Evolutionary conservation across 2,888 invertebrate genomes (phyloP), one percentile per base, ranked within the genome.

Genomic region (Stenodema calcarata): DNA sequence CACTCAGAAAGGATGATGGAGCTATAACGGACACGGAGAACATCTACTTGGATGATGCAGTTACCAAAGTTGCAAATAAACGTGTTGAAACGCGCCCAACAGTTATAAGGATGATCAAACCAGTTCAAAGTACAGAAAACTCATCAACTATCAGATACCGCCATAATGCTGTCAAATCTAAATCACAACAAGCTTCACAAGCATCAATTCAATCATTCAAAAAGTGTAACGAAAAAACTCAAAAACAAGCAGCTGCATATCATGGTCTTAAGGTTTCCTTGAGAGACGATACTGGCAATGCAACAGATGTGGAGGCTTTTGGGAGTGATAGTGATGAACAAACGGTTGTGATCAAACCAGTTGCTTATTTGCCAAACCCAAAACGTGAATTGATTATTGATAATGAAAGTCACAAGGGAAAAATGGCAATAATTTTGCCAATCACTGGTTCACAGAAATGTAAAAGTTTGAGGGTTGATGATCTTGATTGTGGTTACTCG

Each of bases 361-460:
- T 86, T n/a, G 80, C 44, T 12, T 88, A 79, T 14, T 84, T 93
- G 75, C 93, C 93, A 11, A 89, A 91, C 30, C 90, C 92, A 14
- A 91, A 91, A 75, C 91, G 93, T 83, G 92, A 92, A 89, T 90
- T 93, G 62, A 90, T 92, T 42, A 89, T 91, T n/a, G 89, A 92
- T 3, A 91, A 91, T 87, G 91, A 91, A 89, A 91, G 91, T 89
- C 90, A 90, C 83, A 90, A 89, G 87, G 92, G 92, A n/a, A 86
- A 87, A 28, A 30, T 88, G 41, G 80, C 88, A 30, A 69, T 88
- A 7, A 88, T 87, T n/a, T 47, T 88, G 35, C 88, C 92, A 92
- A 12, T 91, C 91, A 76, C 54, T 28, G 78, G 41, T 11, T 62
- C 86, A 4, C 78, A 62, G 23, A 78, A 27, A 91, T 91, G 91